Conservation (phyloP, 2,888 invertebrate genomes). For the Hymenopus coronatus region DNA sequence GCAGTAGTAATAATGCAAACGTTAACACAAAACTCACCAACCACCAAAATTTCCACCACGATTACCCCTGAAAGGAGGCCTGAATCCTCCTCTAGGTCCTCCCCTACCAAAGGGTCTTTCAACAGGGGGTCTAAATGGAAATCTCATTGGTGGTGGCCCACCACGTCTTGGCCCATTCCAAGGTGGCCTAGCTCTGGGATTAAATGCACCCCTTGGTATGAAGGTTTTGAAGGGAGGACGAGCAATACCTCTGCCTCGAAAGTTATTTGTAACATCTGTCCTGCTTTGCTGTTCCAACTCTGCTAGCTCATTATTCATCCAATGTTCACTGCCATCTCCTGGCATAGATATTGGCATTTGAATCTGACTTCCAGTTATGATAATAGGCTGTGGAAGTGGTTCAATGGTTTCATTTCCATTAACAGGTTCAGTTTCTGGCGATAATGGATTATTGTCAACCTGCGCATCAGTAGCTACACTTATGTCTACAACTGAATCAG, state of each 20-base stretch:
- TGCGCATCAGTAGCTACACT: background rate
- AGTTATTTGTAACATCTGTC: background rate
- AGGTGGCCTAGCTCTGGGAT: conserved; percentile 15
- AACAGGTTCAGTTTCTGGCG: background rate
- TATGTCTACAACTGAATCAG: background rate
- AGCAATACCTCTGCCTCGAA: background rate
- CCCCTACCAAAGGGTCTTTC: conserved; percentile 20
- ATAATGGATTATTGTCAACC: background rate
- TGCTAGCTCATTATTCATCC: conserved; percentile 23
- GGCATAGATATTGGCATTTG: background rate
- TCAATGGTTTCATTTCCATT: background rate
- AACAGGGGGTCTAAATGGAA: conserved; percentile 17
- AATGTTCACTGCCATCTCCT: conserved; percentile 14
- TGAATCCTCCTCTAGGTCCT: conserved; percentile 19
- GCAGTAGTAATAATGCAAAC: background rate
- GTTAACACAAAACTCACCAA: conserved; percentile 18
- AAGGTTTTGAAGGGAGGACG: conserved; percentile 13
- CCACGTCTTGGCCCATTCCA: conserved; percentile 22
- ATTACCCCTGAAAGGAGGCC: conserved; percentile 24
- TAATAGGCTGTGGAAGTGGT: background rate
- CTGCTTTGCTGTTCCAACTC: conserved; percentile 3
- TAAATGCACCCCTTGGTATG: conserved; percentile 12
- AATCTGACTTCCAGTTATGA: background rate
- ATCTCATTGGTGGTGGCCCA: conserved; percentile 3
- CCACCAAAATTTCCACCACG: conserved; percentile 21